A percentile compares a stretch with the other conserved stretches of the same genome.
phyloP scores from a whole-genome alignment of 2,113 vertebrate genomes.

The Lycocorax pyrrhopterus region DNA sequence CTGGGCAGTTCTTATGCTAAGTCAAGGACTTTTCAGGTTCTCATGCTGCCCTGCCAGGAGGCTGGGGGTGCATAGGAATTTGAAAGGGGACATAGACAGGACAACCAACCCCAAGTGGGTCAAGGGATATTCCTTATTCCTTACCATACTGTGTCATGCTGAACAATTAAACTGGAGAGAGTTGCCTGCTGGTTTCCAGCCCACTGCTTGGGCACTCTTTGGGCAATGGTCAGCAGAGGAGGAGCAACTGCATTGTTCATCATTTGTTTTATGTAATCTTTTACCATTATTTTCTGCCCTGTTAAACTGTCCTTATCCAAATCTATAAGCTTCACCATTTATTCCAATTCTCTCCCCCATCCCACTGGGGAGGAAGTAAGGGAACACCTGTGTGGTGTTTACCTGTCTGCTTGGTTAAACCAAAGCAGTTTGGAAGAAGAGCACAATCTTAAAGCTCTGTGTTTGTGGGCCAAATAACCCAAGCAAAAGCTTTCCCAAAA shows the following conservation, averaged over 20 bases:
- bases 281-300: neutral
- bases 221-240: neutral
- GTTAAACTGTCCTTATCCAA: neutral
- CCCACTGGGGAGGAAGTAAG: neutral
- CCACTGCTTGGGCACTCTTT: neutral
- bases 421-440: neutral
- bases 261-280: neutral
- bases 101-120: neutral
- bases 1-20: neutral
- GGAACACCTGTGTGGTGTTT: neutral
- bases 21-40: neutral
- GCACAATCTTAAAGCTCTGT: neutral
- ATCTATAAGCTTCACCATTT: neutral
- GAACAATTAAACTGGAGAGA: neutral
- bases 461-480: neutral
- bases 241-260: neutral
- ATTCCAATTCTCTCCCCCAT: neutral
- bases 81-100: neutral
- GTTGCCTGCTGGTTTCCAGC: neutral
- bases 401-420: neutral
- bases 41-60: neutral
- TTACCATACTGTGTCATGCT: neutral
- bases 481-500: neutral
- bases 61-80: neutral
- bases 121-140: neutral